Base-by-base conservation (phyloP, 92 coral and sea anemone species). In the Porites divaricata region DNA sequence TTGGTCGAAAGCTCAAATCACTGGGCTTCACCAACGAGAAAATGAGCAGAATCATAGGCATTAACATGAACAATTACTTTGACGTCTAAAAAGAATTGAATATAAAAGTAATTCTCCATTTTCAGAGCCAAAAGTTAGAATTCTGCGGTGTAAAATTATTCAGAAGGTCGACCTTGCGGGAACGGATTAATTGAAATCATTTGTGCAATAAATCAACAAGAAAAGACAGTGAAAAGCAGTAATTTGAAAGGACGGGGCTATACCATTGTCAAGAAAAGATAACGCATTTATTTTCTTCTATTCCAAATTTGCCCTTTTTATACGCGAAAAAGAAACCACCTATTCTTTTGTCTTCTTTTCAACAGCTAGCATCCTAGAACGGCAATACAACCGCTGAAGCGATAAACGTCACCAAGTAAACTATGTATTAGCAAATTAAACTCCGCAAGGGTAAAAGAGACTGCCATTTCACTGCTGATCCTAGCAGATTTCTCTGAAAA, bases 91-190 rank as follows among this genome's bases (percentile, higher is more conserved):
- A 6, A 23, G 85, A 16, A 58, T 28, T 25, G 9, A 68, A 26
- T 10, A 26, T 14, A 10, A 80, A 21, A 56, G 23, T 17, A 63
- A 79, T n/a, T 59, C 19, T 23, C 3, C 8, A 15, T 13, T 58
- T 56, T 45, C 17, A 25, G 52, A n/a, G 51, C 78, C 72, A 82
- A 72, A 72, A 72, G 79, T 82, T 82, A 82, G 51, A 41, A 63
- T 49, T 82, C 86, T 82, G 79, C 86, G 86, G 79, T 82, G 62
- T 35, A 61, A 82, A 82, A 82, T 72, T 82, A 82, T 82, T 72
- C 71, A 82, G 50, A 23, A 49, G 58, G 25, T 63, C 72, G 51
- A 73, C 79, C 70, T 82, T 82, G 79, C 56, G 86, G 79, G 61
- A 54, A 63, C 50, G 22, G 72, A 26, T 62, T 78, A 72, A 82